Conservation (phyloP, 2,888 invertebrate species). For the Bursaphelenchus okinawaensis region DNA sequence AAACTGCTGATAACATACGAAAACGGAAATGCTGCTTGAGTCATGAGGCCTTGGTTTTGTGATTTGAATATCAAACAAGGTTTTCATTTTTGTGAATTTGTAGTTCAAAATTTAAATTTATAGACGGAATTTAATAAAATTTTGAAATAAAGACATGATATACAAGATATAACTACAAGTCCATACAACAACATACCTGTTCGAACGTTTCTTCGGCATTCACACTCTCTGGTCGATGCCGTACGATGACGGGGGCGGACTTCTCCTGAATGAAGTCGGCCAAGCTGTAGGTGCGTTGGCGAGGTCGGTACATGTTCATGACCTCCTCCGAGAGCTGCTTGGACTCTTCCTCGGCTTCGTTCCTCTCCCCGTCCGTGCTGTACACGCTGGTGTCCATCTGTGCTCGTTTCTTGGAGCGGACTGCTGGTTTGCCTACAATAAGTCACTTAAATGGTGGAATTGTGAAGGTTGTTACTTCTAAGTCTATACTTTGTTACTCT, state of each 20-base stretch:
- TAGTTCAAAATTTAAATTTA: too few relatives aligned
- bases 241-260: constrained; percentile 17
- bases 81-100: too few relatives aligned
- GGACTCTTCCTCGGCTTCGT: background rate
- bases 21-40: too few relatives aligned
- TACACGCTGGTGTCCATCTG: constrained; percentile 12
- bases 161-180: too few relatives aligned
- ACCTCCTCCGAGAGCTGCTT: constrained; percentile 7
- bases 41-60: too few relatives aligned
- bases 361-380: constrained; percentile 5
- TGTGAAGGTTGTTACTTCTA: too few relatives aligned
- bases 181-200: background rate
- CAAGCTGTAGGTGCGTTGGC: constrained; percentile 15
- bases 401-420: constrained; percentile 9
- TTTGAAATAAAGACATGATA: too few relatives aligned
- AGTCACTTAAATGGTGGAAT: too few relatives aligned
- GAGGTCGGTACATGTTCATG: constrained; percentile 10
- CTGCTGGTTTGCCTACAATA: constrained; percentile 5
- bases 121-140: too few relatives aligned
- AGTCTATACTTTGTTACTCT: too few relatives aligned
- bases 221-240: constrained; percentile 3
- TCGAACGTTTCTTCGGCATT: background rate
- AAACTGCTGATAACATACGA: too few relatives aligned
- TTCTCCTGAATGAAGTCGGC: constrained; percentile 25
- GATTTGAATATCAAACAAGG: too few relatives aligned